Base-by-base conservation (phyloP, 1,140 invertebrate species). In the Amyelois transitella region DNA sequence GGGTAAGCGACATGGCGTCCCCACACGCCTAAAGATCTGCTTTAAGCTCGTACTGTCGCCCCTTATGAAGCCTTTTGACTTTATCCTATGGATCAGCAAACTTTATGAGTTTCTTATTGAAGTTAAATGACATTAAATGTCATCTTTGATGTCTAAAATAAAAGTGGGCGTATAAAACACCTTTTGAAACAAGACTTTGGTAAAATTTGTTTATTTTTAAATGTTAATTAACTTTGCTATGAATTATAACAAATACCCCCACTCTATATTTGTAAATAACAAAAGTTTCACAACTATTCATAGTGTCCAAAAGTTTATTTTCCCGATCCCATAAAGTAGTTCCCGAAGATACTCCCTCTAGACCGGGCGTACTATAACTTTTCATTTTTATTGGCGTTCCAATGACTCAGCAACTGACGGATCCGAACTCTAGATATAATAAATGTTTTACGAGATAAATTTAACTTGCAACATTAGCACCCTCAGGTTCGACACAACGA, bases 391-490 rank as follows among this genome's bases (percentile, higher is more conserved):
- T 57, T 57, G 49, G 10, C 28, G 47, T 60, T 51, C 48, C 32
- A 56, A 19, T 53, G 43, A 43, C 22, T 55, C 55, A 45, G 66
- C 72, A 47, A 70, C 63, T 62, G 71, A 60, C 64, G 52, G 49
- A 62, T 56, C 55, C 59, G 45, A 68, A 62, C 68, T 66, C 58
- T 53, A 60, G 53, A 58, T 73, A 67, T 76, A 74, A 81, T 73
- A 79, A 79, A 81, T 81, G 76, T 77, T 74, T 56, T 72, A 70
- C 61, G 62, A 77, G 77, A 81, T 78, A 81, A 74, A 79, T 79
- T 69, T 69, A 74, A 72, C 63, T 75, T 71, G 70, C 71, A 74
- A 70, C 76, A 81, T 81, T 81, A 83, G 76, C 72, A 69, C 72
- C 76, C 71, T 72, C 64, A 56, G 65, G 57, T 72, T 72, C 72